Evolutionary conservation across 2,113 vertebrate genomes (phyloP), one percentile per base, ranked within the genome.

Genomic region (Lethenteron camtschaticum): DNA sequence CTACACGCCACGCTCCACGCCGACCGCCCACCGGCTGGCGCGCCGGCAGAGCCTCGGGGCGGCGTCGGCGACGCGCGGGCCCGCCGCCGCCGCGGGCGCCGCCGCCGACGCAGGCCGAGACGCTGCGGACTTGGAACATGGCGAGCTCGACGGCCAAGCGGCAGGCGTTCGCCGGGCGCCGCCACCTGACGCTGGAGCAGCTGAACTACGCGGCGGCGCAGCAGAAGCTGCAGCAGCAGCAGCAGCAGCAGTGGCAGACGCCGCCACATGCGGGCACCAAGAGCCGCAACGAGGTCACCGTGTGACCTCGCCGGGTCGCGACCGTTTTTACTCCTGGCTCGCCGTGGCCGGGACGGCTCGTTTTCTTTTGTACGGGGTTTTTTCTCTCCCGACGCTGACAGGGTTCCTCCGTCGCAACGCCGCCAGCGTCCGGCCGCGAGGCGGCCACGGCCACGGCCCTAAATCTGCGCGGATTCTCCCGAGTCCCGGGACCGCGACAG

Each of bases 41-140:
- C 24, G 24, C 24, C 24, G 24, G 24, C 24, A 41, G 24, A 41
- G 24, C 24, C 24, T 41, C 24, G 24, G 24, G 24, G 24, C 24
- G 24, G 24, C 24, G 24, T 41, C 24, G 24, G 24, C 4, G 24
- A 41, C 24, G 24, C 81, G 94, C 76, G 83, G 94, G 76, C 91
- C 90, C 14, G 96, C 94, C 1, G 91, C 94, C 0, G 79, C 90
- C 73, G 81, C 92, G 86, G 90, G 96, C 83, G 88, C 87, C 73
- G 96, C 96, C 79, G 85, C 90, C 83, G 92, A 95, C 87, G 91
- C 88, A 79, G 96, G 90, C 96, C 89, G 90, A 95, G 84, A 87
- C 94, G 75, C 92, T 76, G 81, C 86, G 82, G 95, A 83, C 84
- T 89, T 90, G 75, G 68, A 69, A 72, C 66, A 55, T 59, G 69